These are phyloP conservation scores for Petrocephalus zakoni DNA, from an alignment of 2,113 vertebrate genomes.

Conservation along the genomic window DNA sequence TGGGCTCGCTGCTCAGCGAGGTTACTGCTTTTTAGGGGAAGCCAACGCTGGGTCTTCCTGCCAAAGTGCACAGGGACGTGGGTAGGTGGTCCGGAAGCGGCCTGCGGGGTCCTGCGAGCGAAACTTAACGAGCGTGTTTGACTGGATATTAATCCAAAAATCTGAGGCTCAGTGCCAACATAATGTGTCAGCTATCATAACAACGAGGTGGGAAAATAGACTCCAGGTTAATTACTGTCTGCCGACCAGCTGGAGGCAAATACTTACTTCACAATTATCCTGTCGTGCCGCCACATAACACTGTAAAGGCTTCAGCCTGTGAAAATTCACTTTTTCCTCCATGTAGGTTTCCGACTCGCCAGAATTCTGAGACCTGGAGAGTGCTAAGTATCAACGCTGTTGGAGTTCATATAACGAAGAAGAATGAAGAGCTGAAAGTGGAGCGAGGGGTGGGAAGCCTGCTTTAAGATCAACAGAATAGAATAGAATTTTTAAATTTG, in stretches of 20 bases:
- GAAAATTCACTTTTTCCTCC: neutral
- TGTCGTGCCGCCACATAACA: neutral
- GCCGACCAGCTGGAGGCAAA: slow-evolving; percentile 44
- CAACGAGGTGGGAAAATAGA: slow-evolving; percentile 49
- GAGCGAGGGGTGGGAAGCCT: neutral
- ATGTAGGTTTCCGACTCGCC: neutral
- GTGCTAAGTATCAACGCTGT: neutral
- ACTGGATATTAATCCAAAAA: slow-evolving; percentile 46
- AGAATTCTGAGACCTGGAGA: neutral
- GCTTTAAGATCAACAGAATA: neutral
- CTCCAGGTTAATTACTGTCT: slow-evolving; percentile 48
- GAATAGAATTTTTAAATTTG: neutral
- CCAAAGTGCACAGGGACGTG: slow-evolving; percentile 45
- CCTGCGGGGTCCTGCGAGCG: slow-evolving; percentile 38
- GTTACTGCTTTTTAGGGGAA: slow-evolving; percentile 30
- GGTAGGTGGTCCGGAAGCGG: slow-evolving; percentile 56
- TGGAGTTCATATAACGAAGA: neutral
- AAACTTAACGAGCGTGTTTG: slow-evolving; percentile 57
- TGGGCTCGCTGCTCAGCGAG: slow-evolving; percentile 33
- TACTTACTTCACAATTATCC: slow-evolving; percentile 23
- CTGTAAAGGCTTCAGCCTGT: neutral
- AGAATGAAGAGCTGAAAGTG: neutral
- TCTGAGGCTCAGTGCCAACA: slow-evolving; percentile 52
- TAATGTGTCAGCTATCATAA: slow-evolving; percentile 60
- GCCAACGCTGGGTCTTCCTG: slow-evolving; percentile 29